These are phyloP conservation scores for Apis dorsata DNA, from an alignment of 1,140 invertebrate species.

Conservation along the genomic window DNA sequence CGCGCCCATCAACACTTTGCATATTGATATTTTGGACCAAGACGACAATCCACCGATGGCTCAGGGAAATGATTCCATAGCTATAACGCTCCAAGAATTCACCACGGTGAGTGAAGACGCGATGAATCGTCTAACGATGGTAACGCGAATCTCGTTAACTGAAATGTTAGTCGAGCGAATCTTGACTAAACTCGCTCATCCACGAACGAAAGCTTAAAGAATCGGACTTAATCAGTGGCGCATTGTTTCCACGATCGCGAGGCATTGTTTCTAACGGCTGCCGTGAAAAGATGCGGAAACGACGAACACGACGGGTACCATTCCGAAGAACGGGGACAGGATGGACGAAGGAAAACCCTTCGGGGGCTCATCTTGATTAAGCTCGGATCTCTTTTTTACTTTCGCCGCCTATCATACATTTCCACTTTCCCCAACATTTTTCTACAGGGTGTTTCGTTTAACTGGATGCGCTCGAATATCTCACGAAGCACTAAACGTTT, in stretches of 20 bases:
- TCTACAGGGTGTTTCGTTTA: too few relatives aligned
- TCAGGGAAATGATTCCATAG: conserved; percentile 64
- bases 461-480: too few relatives aligned
- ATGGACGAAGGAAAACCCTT: conserved; percentile 51
- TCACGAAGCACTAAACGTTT: too few relatives aligned
- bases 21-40: conserved; percentile 74
- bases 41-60: conserved; percentile 78
- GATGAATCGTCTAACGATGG: neutral
- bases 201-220: neutral
- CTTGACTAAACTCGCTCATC: too few relatives aligned
- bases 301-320: neutral
- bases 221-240: conserved; percentile 64
- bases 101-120: conserved; percentile 60
- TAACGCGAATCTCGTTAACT: too few relatives aligned
- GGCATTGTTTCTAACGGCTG: conserved; percentile 64
- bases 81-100: conserved; percentile 70
- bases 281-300: conserved; percentile 42
- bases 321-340: neutral
- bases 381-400: conserved; percentile 48
- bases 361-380: conserved; percentile 73
- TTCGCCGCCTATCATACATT: conserved; percentile 8
- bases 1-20: conserved; percentile 62
- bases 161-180: neutral
- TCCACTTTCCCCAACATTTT: neutral
- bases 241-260: conserved; percentile 69